Base-by-base conservation (phyloP, 2,797 vertebrate genomes). In the Premnoplex brunnescens region DNA sequence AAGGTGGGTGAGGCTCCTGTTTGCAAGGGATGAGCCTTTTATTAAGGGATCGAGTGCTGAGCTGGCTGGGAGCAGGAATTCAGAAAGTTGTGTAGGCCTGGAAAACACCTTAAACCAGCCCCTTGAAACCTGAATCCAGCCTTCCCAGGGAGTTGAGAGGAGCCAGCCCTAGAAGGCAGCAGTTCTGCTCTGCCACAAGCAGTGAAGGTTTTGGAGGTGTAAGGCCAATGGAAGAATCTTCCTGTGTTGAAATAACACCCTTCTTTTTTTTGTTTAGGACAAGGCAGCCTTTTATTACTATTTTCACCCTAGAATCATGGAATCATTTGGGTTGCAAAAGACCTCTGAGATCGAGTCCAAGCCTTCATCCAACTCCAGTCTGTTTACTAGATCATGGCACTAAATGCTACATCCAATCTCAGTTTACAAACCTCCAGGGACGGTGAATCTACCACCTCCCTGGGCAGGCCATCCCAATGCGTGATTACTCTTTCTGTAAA, bases 211-310 rank as follows among this genome's bases (percentile, higher is more conserved):
- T 56, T 51, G 72, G 37, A 56, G n/a, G 20, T 0, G 1, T 24
- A 30, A 69, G 20, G 52, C 28, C 30, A 44, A 9, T 44, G 41
- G 32, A 44, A 64, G 62, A 43, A 44, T 64, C 14, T 43, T 63
- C 14, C 60, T 32, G 10, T 49, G 72, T 32, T 63, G 23, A 85
- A 77, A 67, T 96, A 93, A 96, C 44, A 5, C 54, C 4, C 2
- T 91, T 77, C 63, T n/a, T n/a, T 89, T 34, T 51, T 93, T 22
- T 56, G 22, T 89, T 69, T 91, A 99, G 99, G 99, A 99, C 96
- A 99, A 99, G 98, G 96, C 99, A 36, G 99, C 43, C 43, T 44
- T 44, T 44, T 44, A 44, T 21, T 44, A 11, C 19, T 44, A 44
- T 44, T 44, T 10, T 44, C 43, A 21, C 43, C 43, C 43, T 20